Evolutionary conservation across 2,113 vertebrate genomes (phyloP).

Genomic region (Proteles cristata): DNA sequence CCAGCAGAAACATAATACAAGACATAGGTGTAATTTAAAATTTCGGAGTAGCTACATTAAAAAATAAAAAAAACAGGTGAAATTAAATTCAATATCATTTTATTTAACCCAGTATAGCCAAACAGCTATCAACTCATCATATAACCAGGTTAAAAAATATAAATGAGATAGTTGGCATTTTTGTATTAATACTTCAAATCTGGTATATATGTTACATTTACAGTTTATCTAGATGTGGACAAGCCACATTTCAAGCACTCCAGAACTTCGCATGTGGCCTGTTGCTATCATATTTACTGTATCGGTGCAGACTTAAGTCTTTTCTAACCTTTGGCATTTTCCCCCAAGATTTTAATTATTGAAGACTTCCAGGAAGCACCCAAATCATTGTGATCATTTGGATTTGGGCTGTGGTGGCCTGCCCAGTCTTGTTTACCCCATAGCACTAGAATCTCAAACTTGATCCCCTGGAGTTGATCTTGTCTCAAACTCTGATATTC

Average conservation of each 20-base stretch:
- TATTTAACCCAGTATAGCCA: not conserved
- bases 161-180: not conserved
- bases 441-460: not conserved
- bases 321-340: not conserved
- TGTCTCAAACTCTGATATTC: not conserved
- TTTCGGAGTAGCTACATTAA: not conserved
- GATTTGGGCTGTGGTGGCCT: not conserved
- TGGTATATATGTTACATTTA: not conserved
- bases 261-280: fast-evolving
- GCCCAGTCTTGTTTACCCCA: not conserved
- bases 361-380: not conserved
- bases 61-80: not conserved
- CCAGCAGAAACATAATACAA: not conserved
- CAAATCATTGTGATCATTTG: not conserved
- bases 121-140: not conserved
- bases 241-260: not conserved
- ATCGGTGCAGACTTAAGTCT: not conserved
- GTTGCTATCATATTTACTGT: not conserved
- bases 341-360: not conserved
- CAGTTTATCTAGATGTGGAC: not conserved
- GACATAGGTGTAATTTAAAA: not conserved
- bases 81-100: not conserved
- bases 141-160: not conserved
- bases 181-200: not conserved
- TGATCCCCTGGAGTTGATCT: not conserved